Conservation (phyloP, 2,888 invertebrate species). For the Caenorhabditis uteleia region DNA sequence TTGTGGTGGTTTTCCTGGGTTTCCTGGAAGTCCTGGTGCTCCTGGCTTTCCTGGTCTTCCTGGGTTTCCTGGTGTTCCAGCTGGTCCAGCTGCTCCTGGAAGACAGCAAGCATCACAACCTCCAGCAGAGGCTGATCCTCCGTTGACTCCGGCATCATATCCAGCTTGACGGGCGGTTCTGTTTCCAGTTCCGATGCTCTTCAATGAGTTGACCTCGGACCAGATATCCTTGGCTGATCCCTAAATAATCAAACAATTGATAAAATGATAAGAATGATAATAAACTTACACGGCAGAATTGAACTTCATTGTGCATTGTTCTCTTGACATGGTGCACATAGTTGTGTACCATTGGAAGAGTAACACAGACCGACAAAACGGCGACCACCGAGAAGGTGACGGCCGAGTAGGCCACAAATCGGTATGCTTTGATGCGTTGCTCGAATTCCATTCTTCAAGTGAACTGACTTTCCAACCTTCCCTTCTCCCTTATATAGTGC, state of each 20-base stretch:
- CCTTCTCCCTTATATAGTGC: neutral
- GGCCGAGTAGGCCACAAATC: slow-evolving; percentile 38
- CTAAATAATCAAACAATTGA: neutral
- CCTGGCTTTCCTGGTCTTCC: slow-evolving; percentile 47
- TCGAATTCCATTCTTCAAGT: slow-evolving; percentile 28
- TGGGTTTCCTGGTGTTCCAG: slow-evolving; percentile 47
- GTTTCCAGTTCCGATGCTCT: slow-evolving; percentile 41
- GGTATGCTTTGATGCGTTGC: slow-evolving; percentile 26
- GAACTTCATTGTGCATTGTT: slow-evolving; percentile 66
- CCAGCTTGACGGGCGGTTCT: slow-evolving; percentile 58
- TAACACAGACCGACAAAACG: slow-evolving; percentile 47
- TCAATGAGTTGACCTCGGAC: slow-evolving; percentile 51
- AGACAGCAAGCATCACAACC: slow-evolving; percentile 50
- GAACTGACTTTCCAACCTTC: neutral
- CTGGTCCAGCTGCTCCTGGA: slow-evolving; percentile 45
- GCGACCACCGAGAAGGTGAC: slow-evolving; percentile 37
- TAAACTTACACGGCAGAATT: slow-evolving; percentile 61
- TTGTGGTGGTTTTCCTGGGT: slow-evolving; percentile 47
- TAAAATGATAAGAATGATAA: neutral
- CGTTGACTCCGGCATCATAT: slow-evolving; percentile 34
- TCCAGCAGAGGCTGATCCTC: slow-evolving; percentile 51
- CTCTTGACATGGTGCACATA: slow-evolving; percentile 65
- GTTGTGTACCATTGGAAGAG: slow-evolving; percentile 69
- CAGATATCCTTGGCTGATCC: slow-evolving; percentile 65
- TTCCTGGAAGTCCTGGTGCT: slow-evolving; percentile 49